These are phyloP conservation scores for Scaptodrosophila latifasciaeformis DNA, from an alignment of 2,888 invertebrate species.

Conservation along the genomic window DNA sequence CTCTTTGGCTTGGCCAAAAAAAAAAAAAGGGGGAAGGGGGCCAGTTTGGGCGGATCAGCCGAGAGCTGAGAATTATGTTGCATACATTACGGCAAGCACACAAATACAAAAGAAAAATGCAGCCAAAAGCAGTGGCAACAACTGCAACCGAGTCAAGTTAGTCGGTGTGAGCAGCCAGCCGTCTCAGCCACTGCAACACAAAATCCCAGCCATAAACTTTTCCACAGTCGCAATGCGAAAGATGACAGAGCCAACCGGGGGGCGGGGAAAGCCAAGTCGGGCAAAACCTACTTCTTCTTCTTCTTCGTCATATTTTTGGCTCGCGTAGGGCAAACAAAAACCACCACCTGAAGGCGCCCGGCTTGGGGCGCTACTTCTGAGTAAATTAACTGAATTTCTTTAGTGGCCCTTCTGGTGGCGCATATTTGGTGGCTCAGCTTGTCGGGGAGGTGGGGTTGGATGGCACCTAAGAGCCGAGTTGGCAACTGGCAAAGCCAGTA, in stretches of 20 bases:
- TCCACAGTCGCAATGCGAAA: neutral
- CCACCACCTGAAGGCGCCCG: no score
- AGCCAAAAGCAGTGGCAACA: constrained; percentile 8
- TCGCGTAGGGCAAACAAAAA: neutral
- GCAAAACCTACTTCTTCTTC: constrained; percentile 21
- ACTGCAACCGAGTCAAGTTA: neutral
- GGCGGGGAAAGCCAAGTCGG: neutral
- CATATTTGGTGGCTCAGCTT: constrained; percentile 55
- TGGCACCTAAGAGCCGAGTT: constrained; percentile 9
- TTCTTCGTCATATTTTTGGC: constrained; percentile 24
- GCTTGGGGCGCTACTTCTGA: constrained; percentile 58
- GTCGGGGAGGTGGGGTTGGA: no score
- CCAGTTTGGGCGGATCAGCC: constrained; percentile 19
- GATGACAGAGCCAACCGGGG: neutral
- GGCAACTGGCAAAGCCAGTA: neutral
- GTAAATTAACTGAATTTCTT: constrained; percentile 71
- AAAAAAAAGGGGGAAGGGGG: no score
- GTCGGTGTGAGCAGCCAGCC: constrained; percentile 56
- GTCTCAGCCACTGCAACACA: constrained; percentile 27
- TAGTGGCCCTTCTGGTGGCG: constrained; percentile 51
- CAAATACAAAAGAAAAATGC: constrained; percentile 62
- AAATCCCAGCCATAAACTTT: neutral
- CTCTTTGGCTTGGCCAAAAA: constrained; percentile 5
- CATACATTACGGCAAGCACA: constrained; percentile 67
- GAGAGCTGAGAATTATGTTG: constrained; percentile 54